phyloP scores from a whole-genome alignment of 1,140 invertebrate genomes.

The Periplaneta americana region DNA sequence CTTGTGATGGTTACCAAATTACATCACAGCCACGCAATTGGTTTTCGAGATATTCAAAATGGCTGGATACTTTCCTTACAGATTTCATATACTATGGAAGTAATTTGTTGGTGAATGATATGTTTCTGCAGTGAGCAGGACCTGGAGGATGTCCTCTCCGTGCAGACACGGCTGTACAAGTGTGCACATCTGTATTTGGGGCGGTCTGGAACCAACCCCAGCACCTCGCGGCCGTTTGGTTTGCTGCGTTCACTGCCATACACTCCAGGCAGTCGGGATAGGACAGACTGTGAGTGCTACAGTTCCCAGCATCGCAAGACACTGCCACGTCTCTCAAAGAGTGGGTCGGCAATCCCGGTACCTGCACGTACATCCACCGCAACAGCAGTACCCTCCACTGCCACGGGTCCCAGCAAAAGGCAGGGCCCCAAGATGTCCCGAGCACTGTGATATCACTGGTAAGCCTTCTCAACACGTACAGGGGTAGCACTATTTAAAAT shows the following conservation, averaged over 20 bases:
- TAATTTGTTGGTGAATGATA: neutral
- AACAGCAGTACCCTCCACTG: neutral
- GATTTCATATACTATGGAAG: too few species aligned
- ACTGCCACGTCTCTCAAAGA: neutral
- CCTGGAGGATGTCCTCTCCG: slow-evolving; percentile 55
- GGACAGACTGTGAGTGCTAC: neutral
- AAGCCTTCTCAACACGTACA: neutral
- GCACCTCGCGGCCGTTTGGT: neutral
- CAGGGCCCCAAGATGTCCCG: slow-evolving; percentile 1
- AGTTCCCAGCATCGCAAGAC: neutral
- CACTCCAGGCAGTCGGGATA: neutral
- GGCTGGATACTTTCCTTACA: too few species aligned
- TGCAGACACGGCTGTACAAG: slow-evolving; percentile 57
- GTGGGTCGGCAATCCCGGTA: neutral
- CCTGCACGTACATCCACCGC: neutral
- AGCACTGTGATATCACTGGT: neutral
- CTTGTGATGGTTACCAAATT: too few species aligned
- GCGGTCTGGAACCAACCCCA: slow-evolving; percentile 31
- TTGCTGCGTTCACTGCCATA: slow-evolving; percentile 2
- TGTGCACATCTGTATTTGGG: slow-evolving; percentile 58
- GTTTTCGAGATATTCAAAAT: too few species aligned
- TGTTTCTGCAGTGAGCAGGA: slow-evolving; percentile 49
- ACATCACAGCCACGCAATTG: too few species aligned
- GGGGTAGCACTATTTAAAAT: neutral
- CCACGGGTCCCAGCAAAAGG: slow-evolving; percentile 1